Evolutionary conservation across 2,888 invertebrate species (phyloP).

Genomic region (Hydropsyche betteni): DNA sequence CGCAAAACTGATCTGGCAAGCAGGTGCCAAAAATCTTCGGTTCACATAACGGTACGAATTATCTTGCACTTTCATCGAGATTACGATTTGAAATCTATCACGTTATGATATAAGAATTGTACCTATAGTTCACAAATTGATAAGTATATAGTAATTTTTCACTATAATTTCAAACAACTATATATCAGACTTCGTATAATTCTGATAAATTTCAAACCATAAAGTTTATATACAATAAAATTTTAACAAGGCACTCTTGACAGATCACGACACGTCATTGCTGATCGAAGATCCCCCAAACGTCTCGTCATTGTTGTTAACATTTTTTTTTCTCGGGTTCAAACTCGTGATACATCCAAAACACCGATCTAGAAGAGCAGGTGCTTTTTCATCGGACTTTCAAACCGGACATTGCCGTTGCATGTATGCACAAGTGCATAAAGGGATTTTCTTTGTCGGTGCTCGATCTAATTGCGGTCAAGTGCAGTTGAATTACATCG

Average conservation of each 20-base stretch:
- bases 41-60: constrained; percentile 17
- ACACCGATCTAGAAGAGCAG: constrained; percentile 41
- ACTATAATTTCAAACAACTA: too few species aligned
- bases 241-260: constrained; percentile 42
- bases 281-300: constrained; percentile 13
- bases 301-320: neutral
- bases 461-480: constrained; percentile 35
- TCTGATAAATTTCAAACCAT: too few species aligned
- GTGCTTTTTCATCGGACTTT: constrained; percentile 26
- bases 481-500: constrained; percentile 31
- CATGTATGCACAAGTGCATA: neutral
- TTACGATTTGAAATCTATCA: constrained; percentile 31
- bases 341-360: constrained; percentile 2
- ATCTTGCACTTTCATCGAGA: constrained; percentile 45
- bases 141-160: too few species aligned
- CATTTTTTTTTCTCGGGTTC: neutral
- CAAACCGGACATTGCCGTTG: constrained; percentile 14
- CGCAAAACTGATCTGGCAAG: too few species aligned
- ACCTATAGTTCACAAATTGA: too few species aligned
- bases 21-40: constrained; percentile 35
- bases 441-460: constrained; percentile 13
- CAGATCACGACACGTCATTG: constrained; percentile 45
- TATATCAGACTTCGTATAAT: too few species aligned
- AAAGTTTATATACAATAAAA: too few species aligned
- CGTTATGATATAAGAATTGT: neutral